These are phyloP conservation scores for Menidia menidia DNA, from an alignment of 2,797 vertebrate genomes.

Conservation along the genomic window DNA sequence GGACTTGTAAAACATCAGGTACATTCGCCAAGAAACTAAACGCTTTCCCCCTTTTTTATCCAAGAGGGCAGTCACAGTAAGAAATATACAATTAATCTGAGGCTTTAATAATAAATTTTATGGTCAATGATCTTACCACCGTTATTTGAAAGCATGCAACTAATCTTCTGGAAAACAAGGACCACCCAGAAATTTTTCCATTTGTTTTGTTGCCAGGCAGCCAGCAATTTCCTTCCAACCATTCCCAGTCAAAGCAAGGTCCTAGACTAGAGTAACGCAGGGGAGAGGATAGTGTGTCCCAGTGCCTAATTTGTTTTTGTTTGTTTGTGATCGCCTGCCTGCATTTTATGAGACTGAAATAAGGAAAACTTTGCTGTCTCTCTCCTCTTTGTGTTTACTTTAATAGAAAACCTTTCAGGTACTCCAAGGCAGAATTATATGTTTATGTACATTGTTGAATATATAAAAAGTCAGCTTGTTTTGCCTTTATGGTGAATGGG, in stretches of 20 bases:
- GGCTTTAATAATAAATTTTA: constrained; percentile 78
- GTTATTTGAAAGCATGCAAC: constrained; percentile 71
- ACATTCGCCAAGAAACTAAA: constrained; percentile 53
- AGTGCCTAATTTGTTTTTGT: constrained; percentile 72
- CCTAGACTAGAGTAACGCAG: constrained; percentile 51
- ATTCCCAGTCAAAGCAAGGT: constrained; percentile 57
- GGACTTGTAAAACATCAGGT: constrained; percentile 39
- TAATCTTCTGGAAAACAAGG: constrained; percentile 83
- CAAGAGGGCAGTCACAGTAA: constrained; percentile 42
- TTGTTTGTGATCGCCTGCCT: constrained; percentile 60
- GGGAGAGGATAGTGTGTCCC: constrained; percentile 51
- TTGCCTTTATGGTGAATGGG: constrained; percentile 31
- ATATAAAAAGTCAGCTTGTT: constrained; percentile 25
- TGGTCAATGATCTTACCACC: constrained; percentile 76
- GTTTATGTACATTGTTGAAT: constrained; percentile 28
- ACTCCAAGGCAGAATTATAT: constrained; percentile 38
- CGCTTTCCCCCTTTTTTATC: constrained; percentile 35
- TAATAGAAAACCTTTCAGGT: constrained; percentile 46
- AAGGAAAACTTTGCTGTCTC: constrained; percentile 32
- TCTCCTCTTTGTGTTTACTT: constrained; percentile 21
- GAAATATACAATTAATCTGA: constrained; percentile 64
- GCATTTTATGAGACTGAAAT: constrained; percentile 53
- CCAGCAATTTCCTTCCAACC: constrained; percentile 65
- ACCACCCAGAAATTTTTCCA: constrained; percentile 68
- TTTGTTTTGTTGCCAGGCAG: constrained; percentile 81